Conservation (phyloP, 2,888 invertebrate genomes). For the Glaucopsyche alexis region DNA sequence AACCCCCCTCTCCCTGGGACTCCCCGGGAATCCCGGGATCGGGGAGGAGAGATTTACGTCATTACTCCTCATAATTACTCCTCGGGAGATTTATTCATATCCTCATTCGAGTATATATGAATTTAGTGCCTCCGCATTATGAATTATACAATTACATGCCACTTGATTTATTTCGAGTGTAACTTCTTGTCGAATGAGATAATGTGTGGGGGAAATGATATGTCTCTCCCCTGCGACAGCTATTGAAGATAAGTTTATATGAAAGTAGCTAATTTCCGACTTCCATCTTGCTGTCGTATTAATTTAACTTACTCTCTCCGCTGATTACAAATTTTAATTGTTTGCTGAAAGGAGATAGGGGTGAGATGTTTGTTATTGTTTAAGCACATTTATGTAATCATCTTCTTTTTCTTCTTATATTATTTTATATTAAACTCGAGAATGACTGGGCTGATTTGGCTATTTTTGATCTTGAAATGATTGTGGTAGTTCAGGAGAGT, state of each 20-base stretch:
- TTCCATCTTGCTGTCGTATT: constrained; percentile 10
- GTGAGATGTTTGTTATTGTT: not conserved
- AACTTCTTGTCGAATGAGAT: constrained; percentile 17
- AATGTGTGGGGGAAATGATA: not conserved
- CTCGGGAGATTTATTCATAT: constrained; percentile 22
- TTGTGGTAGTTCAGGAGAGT: too few relatives aligned
- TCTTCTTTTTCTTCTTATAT: too few relatives aligned
- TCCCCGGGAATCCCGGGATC: not conserved
- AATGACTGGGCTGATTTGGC: too few relatives aligned
- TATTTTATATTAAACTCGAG: too few relatives aligned
- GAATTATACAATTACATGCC: constrained; percentile 7
- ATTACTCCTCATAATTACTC: constrained; percentile 27
- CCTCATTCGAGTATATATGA: constrained; percentile 26
- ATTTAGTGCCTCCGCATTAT: constrained; percentile 16
- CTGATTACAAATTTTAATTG: not conserved
- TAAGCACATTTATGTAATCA: not conserved
- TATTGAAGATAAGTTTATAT: constrained; percentile 2
- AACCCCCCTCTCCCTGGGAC: not conserved
- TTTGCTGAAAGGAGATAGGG: not conserved
- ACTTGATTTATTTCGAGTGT: constrained; percentile 17
- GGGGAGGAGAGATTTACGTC: constrained; percentile 19
- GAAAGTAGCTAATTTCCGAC: not conserved
- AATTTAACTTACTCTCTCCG: not conserved
- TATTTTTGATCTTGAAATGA: too few relatives aligned
- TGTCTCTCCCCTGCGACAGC: not conserved